These are phyloP conservation scores for Bombus sibiricus DNA, from an alignment of 1,140 invertebrate species.

Conservation along the genomic window DNA sequence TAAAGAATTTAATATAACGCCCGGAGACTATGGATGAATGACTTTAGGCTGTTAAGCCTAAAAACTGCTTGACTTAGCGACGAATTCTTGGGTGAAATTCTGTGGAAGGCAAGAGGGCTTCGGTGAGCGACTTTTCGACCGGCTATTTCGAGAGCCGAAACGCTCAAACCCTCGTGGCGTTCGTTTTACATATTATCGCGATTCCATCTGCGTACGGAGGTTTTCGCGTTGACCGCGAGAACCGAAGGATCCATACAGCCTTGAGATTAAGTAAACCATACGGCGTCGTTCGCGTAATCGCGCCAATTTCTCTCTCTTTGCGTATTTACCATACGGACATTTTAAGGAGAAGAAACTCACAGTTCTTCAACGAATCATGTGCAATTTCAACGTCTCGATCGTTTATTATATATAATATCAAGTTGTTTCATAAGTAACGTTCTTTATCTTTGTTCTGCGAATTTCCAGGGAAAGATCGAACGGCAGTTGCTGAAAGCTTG, in stretches of 20 bases:
- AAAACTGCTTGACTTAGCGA: neutral
- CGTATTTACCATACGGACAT: neutral
- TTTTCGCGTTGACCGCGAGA: constrained; percentile 6
- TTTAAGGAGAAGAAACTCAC: neutral
- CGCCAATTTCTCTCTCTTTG: constrained; percentile 15
- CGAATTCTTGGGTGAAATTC: neutral
- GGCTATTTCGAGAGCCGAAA: constrained; percentile 8
- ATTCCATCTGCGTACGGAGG: constrained; percentile 4
- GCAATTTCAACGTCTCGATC: neutral
- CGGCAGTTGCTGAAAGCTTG: neutral
- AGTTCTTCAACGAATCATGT: neutral
- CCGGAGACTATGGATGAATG: neutral
- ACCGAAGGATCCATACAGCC: constrained; percentile 5
- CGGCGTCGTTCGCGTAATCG: neutral
- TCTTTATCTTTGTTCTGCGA: neutral
- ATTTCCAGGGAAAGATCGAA: neutral
- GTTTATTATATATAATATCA: neutral
- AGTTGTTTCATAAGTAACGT: neutral
- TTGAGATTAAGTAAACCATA: constrained; percentile 25
- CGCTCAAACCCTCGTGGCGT: neutral
- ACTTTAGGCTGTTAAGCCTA: neutral
- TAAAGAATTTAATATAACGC: constrained; percentile 24
- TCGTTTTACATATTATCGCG: constrained; percentile 21
- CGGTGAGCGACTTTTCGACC: constrained; percentile 8
- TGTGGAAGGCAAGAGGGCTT: neutral